Evolutionary conservation across 2,113 vertebrate species (phyloP), one percentile per base, ranked within the genome.

Genomic region (Catharus fuscescens): DNA sequence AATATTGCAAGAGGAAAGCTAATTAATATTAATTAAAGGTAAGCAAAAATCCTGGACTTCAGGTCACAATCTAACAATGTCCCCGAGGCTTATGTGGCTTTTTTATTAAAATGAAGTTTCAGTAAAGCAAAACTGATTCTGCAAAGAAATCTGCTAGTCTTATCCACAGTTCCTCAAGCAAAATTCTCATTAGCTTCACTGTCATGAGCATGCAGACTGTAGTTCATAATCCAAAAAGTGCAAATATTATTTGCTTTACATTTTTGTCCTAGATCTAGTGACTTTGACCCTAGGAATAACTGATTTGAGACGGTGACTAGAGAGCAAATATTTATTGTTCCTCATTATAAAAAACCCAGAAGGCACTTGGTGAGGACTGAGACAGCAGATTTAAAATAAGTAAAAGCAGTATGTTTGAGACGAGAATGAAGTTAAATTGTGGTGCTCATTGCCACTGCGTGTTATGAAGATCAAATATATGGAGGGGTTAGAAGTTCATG

Each of bases 181-280:
- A 69, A 82, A 80, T 91, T 95, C 84, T 89, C 65, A 69, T 92
- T 91, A 91, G 74, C 90, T 82, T 94, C 59, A 56, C 79, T 90
- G 73, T 91, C 70, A 44, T 54, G 62, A 82, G 14, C 56, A 20
- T 85, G 38, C 24, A 89, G 50, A 50, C 60, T 80, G 56, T 59
- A 62, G 47, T 86, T 90, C 18, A 18, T 83, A 80, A 23, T 11
- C 20, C 77, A 84, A 69, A 69, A 79, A 1, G 12, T 45, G 32
- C 65, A 82, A 89, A 48, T 91, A 20, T 45, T 78, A 32, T 54
- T 94, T 92, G 42, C 52, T 83, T 87, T 79, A 71, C 86, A 38
- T 64, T 90, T 70, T 66, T 80, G 45, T 69, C 34, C 18, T 79
- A 28, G 18, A 40, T 89, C 17, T 83, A 14, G 26, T 71, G 20